Evolutionary conservation across 2,113 vertebrate genomes (phyloP), one percentile per base, ranked within the genome.

Genomic region (Plestiodon gilberti): DNA sequence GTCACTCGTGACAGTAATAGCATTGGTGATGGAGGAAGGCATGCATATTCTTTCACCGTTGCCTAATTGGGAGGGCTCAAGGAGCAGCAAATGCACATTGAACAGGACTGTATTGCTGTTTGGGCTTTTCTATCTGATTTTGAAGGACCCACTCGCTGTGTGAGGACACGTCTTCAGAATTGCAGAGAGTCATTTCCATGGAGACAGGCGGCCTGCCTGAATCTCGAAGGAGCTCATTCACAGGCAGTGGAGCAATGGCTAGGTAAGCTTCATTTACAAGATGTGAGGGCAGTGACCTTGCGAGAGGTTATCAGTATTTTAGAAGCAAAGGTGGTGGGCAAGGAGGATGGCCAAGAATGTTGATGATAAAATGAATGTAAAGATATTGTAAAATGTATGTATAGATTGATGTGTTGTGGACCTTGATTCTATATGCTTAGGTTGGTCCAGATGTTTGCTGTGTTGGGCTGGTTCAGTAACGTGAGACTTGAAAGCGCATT

Each of bases 221-320:
- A 55, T 94, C 97, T 65, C 92, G 94, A 78, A 88, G 79, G n/a
- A 93, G 90, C 78, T 95, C 97, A 8, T 96, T 96, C 81, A 93
- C 93, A 8, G 94, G 97, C 84, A 93, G 93, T 2, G 96, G 97
- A 70, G 95, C 96, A 2, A 94, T 98, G 96, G 96, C 97, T 94
- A 98, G 98, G 99, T 99, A 98, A 95, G 82, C 23, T 3, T 1
- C 0, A 5, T 78, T 91, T 81, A 6, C n/a, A 75, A 10, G 48
- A 33, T 62, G 61, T 61, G 79, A 25, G 5, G 81, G 78, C 52
- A 1, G 2, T 35, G 22, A 22, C 5, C 1, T 38, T 82, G 64
- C 40, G 85, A 78, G 87, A 90, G 43, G 28, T n/a, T 48, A 40
- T 23, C 83, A 1, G 52, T 14, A 28, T 22, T 2, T 83, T 28